Evolutionary conservation across 2,888 invertebrate genomes (phyloP).

Genomic region (Copidosoma aretas): DNA sequence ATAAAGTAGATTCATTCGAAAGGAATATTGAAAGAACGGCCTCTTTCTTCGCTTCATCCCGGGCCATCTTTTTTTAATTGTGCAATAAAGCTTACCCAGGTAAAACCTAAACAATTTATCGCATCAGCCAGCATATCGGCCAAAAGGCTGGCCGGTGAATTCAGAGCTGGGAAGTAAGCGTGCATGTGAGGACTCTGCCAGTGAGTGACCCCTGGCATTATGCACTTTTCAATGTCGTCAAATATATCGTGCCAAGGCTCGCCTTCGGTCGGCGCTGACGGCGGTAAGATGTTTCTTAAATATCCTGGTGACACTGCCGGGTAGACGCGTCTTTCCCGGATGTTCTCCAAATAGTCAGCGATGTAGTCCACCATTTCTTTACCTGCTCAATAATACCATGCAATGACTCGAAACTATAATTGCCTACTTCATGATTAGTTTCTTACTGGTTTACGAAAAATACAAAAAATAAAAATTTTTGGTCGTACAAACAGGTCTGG

Average conservation of each 20-base stretch:
- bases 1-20: too few relatives aligned
- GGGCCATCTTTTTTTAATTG: too few relatives aligned
- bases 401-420: too few relatives aligned
- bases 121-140: slow-evolving; percentile 97
- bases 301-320: slow-evolving; percentile 96
- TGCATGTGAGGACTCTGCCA: slow-evolving; percentile 99
- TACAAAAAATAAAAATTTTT: too few relatives aligned
- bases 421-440: too few relatives aligned
- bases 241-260: slow-evolving; percentile 94
- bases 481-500: too few relatives aligned
- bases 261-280: slow-evolving; percentile 83
- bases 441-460: too few relatives aligned
- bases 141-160: slow-evolving; percentile 90
- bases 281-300: slow-evolving; percentile 83
- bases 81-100: slow-evolving; percentile 79
- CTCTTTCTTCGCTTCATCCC: too few relatives aligned
- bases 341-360: slow-evolving; percentile 92
- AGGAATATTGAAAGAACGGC: too few relatives aligned
- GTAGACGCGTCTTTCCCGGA: slow-evolving; percentile 87
- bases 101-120: slow-evolving; percentile 92
- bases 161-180: slow-evolving; percentile 95
- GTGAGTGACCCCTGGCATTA: slow-evolving; percentile 97
- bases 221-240: slow-evolving; percentile 87
- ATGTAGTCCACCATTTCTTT: slow-evolving; percentile 99
- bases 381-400: slow-evolving; percentile 66